Conservation (phyloP, 2,888 invertebrate genomes). For the Drosophila affinis region DNA sequence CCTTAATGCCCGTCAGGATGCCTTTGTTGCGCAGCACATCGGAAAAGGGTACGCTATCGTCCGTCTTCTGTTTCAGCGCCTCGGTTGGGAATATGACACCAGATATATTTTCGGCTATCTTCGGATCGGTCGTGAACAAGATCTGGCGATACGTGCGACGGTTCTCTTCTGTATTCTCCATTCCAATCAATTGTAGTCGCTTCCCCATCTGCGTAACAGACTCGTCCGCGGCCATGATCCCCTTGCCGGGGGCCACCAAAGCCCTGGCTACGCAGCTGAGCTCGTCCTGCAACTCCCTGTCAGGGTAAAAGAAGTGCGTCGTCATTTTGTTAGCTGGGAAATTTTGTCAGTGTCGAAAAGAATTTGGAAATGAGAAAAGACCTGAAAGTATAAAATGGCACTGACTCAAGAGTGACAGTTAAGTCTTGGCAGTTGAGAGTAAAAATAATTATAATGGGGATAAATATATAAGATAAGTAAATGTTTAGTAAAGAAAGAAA, state of each 20-base stretch:
- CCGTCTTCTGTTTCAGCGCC: constrained; percentile 97
- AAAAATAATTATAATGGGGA: not conserved
- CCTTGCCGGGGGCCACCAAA: constrained; percentile 97
- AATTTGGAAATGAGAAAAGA: not conserved
- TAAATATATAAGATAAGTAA: not conserved
- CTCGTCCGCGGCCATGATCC: constrained; percentile 98
- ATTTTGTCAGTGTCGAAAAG: constrained; percentile 18
- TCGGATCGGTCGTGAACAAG: constrained; percentile 92
- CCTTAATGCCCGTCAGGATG: constrained; percentile 98
- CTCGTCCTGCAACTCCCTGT: constrained; percentile 94
- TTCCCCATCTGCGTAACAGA: constrained; percentile 88
- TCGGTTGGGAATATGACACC: constrained; percentile 99
- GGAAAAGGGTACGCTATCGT: constrained; percentile 92
- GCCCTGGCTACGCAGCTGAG: constrained; percentile 93
- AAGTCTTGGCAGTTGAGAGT: not conserved
- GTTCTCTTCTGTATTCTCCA: constrained; percentile 97
- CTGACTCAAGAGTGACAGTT: not conserved
- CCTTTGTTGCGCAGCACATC: constrained; percentile 92
- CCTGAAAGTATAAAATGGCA: not conserved
- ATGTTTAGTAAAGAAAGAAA: no score
- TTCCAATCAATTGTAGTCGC: constrained; percentile 89
- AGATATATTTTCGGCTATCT: constrained; percentile 91
- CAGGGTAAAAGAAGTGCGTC: constrained; percentile 91
- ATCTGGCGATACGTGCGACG: constrained; percentile 94
- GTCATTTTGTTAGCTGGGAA: constrained; percentile 85